phyloP scores from a whole-genome alignment of 2,888 invertebrate species.

The Epistrophe eligans region DNA sequence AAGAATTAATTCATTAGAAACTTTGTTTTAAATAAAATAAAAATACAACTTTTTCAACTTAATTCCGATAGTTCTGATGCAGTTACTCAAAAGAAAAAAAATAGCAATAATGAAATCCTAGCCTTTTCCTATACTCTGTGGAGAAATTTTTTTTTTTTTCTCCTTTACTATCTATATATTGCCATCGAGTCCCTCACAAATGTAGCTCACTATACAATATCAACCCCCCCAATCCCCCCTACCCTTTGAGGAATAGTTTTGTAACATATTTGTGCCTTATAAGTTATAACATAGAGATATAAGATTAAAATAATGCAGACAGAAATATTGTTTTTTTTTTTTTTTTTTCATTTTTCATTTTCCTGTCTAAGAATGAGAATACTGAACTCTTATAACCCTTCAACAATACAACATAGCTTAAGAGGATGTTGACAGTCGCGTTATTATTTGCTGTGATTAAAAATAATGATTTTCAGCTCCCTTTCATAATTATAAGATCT shows the following conservation, averaged over 20 bases:
- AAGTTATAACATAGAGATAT: not conserved
- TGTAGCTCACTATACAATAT: too few relatives aligned
- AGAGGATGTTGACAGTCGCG: not conserved
- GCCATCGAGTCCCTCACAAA: not conserved
- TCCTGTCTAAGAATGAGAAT: not conserved
- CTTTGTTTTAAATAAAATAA: too few relatives aligned
- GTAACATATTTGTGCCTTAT: not conserved
- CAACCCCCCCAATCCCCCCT: not conserved
- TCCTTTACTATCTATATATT: not conserved
- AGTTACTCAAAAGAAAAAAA: too few relatives aligned
- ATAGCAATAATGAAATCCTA: not conserved
- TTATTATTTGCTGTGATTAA: constrained; percentile 6
- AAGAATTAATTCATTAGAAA: too few relatives aligned
- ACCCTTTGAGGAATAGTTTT: not conserved
- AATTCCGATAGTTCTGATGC: too few relatives aligned
- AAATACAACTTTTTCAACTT: too few relatives aligned
- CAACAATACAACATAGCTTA: not conserved
- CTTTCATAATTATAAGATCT: not conserved
- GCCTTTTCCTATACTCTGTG: not conserved
- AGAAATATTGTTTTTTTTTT: not conserved
- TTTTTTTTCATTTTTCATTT: not conserved
- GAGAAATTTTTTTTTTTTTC: not conserved
- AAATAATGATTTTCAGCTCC: constrained; percentile 10
- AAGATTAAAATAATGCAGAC: not conserved
- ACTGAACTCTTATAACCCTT: constrained; percentile 9